Conservation (phyloP, 1,140 invertebrate genomes). For the Zaprionus lachaisei region DNA sequence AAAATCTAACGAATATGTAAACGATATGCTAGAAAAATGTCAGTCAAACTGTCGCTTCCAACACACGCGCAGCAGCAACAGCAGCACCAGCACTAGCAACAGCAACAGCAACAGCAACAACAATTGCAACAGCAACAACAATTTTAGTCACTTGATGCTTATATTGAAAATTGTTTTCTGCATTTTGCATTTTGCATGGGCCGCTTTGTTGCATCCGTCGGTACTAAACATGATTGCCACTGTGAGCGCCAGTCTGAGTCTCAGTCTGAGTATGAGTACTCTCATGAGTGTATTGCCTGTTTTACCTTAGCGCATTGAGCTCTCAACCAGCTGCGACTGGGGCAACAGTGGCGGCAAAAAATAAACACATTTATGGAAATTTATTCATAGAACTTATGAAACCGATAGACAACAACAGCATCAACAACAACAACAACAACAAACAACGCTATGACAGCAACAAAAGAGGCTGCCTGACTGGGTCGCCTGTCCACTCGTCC, state of each 20-base stretch:
- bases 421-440: slow-evolving; percentile 35
- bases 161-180: slow-evolving; percentile 83
- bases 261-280: slow-evolving; percentile 21
- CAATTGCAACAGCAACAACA: slow-evolving; percentile 53
- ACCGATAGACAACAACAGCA: slow-evolving; percentile 75
- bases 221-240: slow-evolving; percentile 5
- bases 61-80: slow-evolving; percentile 73
- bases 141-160: slow-evolving; percentile 81
- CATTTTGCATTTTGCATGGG: slow-evolving; percentile 66
- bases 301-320: slow-evolving; percentile 51
- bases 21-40: slow-evolving; percentile 84
- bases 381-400: slow-evolving; percentile 84
- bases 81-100: slow-evolving; percentile 18
- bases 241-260: slow-evolving; percentile 6
- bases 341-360: slow-evolving; percentile 60
- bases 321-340: slow-evolving; percentile 67
- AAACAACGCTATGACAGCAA: slow-evolving; percentile 25
- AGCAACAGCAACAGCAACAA: slow-evolving; percentile 34
- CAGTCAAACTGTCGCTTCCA: slow-evolving; percentile 84
- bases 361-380: slow-evolving; percentile 83
- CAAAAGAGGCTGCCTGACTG: slow-evolving; percentile 76
- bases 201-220: slow-evolving; percentile 69
- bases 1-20: slow-evolving; percentile 82
- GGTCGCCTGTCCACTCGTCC: slow-evolving; percentile 57
- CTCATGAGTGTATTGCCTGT: slow-evolving; percentile 34